A percentile compares a stretch with the other conserved stretches of the same genome.
phyloP scores from a whole-genome alignment of 2,888 invertebrate species.

The Orthonevra nobilis region DNA sequence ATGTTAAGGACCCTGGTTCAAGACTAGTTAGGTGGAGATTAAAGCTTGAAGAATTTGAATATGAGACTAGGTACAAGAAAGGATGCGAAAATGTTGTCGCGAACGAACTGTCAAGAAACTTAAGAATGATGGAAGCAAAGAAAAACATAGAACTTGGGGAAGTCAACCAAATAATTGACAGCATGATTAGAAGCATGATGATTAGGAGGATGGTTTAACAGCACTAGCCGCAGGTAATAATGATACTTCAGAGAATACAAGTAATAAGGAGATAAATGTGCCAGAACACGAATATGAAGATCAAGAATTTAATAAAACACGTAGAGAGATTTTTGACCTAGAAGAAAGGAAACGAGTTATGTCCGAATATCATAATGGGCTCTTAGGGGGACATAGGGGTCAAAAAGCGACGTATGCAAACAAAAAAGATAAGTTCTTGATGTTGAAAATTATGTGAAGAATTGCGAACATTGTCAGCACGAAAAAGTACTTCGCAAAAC shows the following conservation, averaged over 20 bases:
- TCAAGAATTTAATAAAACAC: constrained; percentile 1
- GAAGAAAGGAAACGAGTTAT: constrained; percentile 1
- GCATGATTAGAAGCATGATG: background rate
- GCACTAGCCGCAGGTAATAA: background rate
- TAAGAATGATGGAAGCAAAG: background rate
- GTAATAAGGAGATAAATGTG: background rate
- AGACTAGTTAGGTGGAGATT: background rate
- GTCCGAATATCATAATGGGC: background rate
- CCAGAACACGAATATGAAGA: too few relatives aligned
- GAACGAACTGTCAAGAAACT: background rate
- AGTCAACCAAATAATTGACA: background rate
- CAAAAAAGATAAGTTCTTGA: constrained; percentile 16
- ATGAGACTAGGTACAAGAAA: background rate
- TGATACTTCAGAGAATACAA: background rate
- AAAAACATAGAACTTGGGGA: background rate
- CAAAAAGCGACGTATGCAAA: constrained; percentile 12
- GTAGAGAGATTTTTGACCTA: background rate
- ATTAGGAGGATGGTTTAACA: background rate
- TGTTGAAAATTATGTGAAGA: constrained; percentile 7
- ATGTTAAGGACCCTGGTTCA: constrained; percentile 74
- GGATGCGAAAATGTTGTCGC: background rate
- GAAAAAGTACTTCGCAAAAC: constrained; percentile 13
- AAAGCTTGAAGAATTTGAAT: background rate
- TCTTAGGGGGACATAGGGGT: background rate
- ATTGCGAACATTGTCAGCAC: constrained; percentile 10